Conservation (phyloP, 37 sponge, comb jelly and placozoan species). For the Oopsacas minuta region DNA sequence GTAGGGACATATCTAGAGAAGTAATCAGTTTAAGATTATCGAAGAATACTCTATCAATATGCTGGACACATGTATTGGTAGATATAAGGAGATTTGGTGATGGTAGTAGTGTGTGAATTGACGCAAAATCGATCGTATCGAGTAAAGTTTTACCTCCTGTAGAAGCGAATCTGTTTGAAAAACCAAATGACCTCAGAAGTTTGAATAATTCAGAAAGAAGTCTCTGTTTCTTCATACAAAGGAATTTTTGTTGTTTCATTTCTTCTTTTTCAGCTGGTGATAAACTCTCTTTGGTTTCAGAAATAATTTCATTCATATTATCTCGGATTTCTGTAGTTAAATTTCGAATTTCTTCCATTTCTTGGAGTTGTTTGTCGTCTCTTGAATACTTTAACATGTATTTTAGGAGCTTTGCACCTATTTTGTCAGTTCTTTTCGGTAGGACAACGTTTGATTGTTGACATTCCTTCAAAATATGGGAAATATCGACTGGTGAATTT, state of each 20-base stretch:
- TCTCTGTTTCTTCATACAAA: neutral
- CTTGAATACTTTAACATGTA: neutral
- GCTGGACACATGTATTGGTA: neutral
- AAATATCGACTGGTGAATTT: neutral
- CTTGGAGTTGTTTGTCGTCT: neutral
- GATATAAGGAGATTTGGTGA: neutral
- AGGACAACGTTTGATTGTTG: neutral
- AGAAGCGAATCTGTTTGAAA: neutral
- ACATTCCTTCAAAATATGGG: neutral
- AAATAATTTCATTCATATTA: neutral
- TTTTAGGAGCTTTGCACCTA: neutral
- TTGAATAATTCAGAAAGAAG: neutral
- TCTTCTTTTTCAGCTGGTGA: neutral
- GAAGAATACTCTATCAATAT: neutral
- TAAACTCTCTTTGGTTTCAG: slow-evolving; percentile 14
- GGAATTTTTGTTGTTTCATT: neutral
- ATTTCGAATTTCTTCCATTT: neutral
- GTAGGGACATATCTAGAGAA: neutral
- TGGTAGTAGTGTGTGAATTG: neutral
- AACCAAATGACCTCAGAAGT: neutral
- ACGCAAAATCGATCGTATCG: neutral
- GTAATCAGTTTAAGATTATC: neutral
- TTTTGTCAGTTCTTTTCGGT: neutral
- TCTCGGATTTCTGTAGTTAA: neutral
- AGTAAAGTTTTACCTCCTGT: slow-evolving; percentile 1